Evolutionary conservation across 2,113 vertebrate species (phyloP).

Genomic region (Actinemys pallida): DNA sequence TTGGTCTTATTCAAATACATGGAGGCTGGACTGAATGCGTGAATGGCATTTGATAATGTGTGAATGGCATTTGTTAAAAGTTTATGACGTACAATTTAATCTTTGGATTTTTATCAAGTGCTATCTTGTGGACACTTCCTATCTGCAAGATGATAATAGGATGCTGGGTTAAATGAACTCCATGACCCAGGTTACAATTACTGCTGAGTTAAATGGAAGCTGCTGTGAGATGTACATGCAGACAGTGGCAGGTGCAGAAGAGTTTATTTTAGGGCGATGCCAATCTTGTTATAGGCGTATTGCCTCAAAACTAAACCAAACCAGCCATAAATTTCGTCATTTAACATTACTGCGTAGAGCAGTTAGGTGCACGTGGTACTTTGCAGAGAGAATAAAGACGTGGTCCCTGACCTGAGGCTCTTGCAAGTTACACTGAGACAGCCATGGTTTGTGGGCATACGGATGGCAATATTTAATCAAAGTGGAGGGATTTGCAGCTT

Average conservation of each 20-base stretch:
- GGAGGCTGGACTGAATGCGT: background rate
- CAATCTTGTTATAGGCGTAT: background rate
- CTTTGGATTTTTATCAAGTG: background rate
- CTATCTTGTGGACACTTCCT: background rate
- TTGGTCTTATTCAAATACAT: conserved; percentile 47
- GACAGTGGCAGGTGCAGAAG: background rate
- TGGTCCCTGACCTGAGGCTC: background rate
- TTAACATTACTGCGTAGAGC: background rate
- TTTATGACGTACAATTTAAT: background rate
- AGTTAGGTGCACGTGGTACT: background rate
- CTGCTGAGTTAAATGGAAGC: background rate
- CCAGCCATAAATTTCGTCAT: fast-evolving
- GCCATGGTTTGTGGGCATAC: background rate
- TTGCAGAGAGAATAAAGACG: background rate
- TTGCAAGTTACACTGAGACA: background rate
- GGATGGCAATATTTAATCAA: background rate
- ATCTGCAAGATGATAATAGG: background rate
- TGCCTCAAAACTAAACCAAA: background rate
- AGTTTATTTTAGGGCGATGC: background rate
- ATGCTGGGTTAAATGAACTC: background rate
- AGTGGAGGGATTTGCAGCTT: too few relatives aligned
- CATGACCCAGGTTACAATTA: background rate
- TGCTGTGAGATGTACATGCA: background rate
- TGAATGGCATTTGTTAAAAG: background rate
- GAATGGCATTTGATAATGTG: background rate